Percentiles rank a stretch among this genome's conserved stretches.
phyloP scores from a whole-genome alignment of 1,140 invertebrate species.

The Cheumatopsyche charites region DNA sequence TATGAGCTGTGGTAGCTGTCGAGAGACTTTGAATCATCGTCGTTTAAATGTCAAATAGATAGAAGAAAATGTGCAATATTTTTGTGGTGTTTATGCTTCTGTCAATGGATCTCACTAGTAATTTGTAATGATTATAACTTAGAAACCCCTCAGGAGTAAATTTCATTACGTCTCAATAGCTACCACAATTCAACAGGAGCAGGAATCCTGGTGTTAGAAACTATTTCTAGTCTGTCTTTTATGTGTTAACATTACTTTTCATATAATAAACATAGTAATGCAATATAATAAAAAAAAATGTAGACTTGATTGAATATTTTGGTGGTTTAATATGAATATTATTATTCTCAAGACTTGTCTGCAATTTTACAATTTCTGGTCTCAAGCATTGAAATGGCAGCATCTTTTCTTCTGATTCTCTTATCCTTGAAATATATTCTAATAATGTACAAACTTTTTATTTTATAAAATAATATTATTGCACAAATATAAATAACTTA shows the following conservation, averaged over 20 bases:
- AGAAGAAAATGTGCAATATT: too few species aligned
- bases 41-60: too few species aligned
- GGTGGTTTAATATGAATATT: conserved; percentile 22
- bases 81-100: not conserved
- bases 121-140: too few species aligned
- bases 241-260: conserved; percentile 17
- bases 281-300: conserved; percentile 28
- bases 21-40: not conserved
- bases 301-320: conserved; percentile 24
- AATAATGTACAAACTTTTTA: not conserved
- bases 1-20: conserved; percentile 34
- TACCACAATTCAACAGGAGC: conserved; percentile 37
- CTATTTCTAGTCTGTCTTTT: conserved; percentile 27
- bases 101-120: not conserved
- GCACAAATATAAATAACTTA: not conserved
- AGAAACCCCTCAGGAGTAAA: not conserved
- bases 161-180: not conserved
- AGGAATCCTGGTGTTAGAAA: conserved; percentile 30
- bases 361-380: not conserved
- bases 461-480: not conserved
- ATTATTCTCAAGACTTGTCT: conserved; percentile 26
- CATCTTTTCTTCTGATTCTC: not conserved
- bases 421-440: not conserved
- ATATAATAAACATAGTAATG: conserved; percentile 29
- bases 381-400: conserved; percentile 11